phyloP scores from a whole-genome alignment of 2,888 invertebrate genomes.

The Eledone cirrhosa region DNA sequence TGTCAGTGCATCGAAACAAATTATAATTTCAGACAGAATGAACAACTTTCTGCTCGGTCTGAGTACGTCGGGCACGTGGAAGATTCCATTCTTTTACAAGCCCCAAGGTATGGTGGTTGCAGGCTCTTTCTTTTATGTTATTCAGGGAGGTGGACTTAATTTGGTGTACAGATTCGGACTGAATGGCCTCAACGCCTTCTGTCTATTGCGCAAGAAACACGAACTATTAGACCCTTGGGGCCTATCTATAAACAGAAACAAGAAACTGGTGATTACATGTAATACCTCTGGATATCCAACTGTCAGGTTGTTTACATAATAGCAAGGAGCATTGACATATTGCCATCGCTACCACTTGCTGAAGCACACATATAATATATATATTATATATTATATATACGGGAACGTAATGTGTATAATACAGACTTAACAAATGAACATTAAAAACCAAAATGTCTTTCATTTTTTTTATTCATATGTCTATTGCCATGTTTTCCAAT shows the following conservation, averaged over 20 bases:
- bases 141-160: slow-evolving; percentile 8
- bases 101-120: neutral
- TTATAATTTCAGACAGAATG: neutral
- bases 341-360: too few relatives aligned
- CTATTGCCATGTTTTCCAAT: too few relatives aligned
- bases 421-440: too few relatives aligned
- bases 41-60: neutral
- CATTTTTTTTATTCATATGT: too few relatives aligned
- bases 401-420: too few relatives aligned
- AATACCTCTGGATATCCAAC: neutral
- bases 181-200: neutral
- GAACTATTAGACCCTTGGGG: neutral
- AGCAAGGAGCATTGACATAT: too few relatives aligned
- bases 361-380: too few relatives aligned
- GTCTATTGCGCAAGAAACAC: neutral
- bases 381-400: too few relatives aligned
- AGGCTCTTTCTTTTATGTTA: neutral
- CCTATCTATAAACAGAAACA: neutral
- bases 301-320: neutral
- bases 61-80: neutral
- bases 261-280: neutral
- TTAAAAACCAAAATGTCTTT: too few relatives aligned
- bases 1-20: neutral
- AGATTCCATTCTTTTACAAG: slow-evolving; percentile 10
- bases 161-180: neutral